Base-by-base conservation (phyloP, 2,113 vertebrate species). In the Oxyura jamaicensis region DNA sequence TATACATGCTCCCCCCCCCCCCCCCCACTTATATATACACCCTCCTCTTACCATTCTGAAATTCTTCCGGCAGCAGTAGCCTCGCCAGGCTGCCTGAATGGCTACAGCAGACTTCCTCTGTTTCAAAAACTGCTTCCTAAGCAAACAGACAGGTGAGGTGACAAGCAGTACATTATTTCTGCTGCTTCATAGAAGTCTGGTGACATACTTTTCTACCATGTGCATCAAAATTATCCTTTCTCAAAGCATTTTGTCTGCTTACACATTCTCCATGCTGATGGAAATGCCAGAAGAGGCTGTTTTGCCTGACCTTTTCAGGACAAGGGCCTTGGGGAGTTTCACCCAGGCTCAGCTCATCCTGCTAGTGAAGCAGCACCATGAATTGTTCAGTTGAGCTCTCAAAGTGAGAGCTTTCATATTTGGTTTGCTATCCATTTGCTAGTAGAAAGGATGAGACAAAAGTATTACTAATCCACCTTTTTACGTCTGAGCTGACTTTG, bases 21-120 rank as follows among this genome's bases (percentile, higher is more conserved):
- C 36, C 36, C 33, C 2, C 39, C 3, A 23, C 25, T 4, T 23
- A 10, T 44, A 22, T 23, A 22, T 73, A 21, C 19, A 66, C 22
- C 14, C 4, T 23, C 16, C 17, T 93, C 98, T 98, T 90, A 99
- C 99, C 98, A 97, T 93, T 96, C 90, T 98, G 97, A 98, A 99
- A 42, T 98, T 97, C 95, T 96, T 98, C 86, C 98, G 97, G 94
- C 90, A 97, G 96, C 94, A 96, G 93, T 98, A 94, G 65, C 98
- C 98, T 96, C 98, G 97, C 99, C 99, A 99, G 62, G 92, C 39
- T 69, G 99, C 98, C 98, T 99, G 99, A 88, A 99, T 97, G 60
- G 98, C 95, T 53, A 99, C 73, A 33, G 98, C 98, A 20, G 97
- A 97, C 5, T 25, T 91, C 88, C 86, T 99, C 98, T 99, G 98